phyloP scores from a whole-genome alignment of 2,797 vertebrate species.

The Darevskia nairensis region DNA sequence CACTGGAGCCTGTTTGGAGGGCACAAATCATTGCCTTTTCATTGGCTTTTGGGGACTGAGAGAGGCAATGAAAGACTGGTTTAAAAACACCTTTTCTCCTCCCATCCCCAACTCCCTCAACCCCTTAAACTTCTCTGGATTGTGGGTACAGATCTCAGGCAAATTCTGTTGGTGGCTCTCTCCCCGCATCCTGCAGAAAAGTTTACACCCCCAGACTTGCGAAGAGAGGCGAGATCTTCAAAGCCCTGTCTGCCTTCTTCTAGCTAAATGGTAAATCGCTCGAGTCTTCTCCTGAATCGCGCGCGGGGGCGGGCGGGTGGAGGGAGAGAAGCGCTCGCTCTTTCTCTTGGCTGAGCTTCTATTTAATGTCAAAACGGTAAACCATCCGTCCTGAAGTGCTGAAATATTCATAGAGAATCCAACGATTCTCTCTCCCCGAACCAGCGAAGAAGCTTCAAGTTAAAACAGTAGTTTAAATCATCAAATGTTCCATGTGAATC shows the following conservation, averaged over 20 bases:
- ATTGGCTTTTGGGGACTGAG: not conserved
- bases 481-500: conserved; percentile 71
- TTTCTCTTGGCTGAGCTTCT: conserved; percentile 69
- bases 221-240: conserved; percentile 31
- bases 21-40: not conserved
- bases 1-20: not conserved
- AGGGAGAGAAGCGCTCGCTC: not conserved
- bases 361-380: conserved; percentile 71
- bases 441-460: conserved; percentile 63
- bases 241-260: conserved; percentile 27
- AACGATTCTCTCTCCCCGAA: conserved; percentile 46
- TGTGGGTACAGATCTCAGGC: not conserved
- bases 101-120: not conserved
- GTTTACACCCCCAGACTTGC: conserved; percentile 22
- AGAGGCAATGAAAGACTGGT: not conserved
- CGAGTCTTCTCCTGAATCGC: conserved; percentile 56
- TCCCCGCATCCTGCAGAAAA: not conserved
- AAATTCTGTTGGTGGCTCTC: not conserved
- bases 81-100: not conserved
- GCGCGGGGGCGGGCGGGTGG: not conserved
- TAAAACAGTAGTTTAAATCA: conserved; percentile 73
- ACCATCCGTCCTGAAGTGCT: conserved; percentile 72
- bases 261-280: conserved; percentile 57
- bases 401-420: conserved; percentile 74
- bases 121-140: not conserved